A percentile compares a stretch with the other conserved stretches of the same genome.
phyloP scores from a whole-genome alignment of 2,113 vertebrate genomes.

The Oryzias curvinotus region DNA sequence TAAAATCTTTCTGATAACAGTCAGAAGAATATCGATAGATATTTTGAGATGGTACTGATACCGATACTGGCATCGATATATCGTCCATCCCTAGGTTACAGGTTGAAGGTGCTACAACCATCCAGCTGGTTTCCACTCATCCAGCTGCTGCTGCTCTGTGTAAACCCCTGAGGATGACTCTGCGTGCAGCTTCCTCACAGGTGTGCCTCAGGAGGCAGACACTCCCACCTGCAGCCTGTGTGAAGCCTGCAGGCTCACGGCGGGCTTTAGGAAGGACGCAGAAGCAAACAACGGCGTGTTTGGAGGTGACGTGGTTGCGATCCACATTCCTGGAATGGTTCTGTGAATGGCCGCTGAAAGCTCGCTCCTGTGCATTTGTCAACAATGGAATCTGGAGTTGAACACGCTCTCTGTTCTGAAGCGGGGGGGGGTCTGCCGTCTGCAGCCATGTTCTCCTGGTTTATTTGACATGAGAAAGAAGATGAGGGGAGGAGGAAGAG shows the following conservation, averaged over 20 bases:
- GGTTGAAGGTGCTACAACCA: too few relatives aligned
- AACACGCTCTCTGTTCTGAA: conserved; percentile 9
- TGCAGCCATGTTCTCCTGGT: conserved; percentile 16
- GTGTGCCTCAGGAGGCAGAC: too few relatives aligned
- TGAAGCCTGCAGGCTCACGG: neutral
- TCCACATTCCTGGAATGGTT: conserved; percentile 66
- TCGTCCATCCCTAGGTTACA: too few relatives aligned
- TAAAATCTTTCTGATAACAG: too few relatives aligned
- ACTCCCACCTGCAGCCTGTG: too few relatives aligned
- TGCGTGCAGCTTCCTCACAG: too few relatives aligned
- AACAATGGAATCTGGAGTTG: conserved; percentile 43
- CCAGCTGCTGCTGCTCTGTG: too few relatives aligned
- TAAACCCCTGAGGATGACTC: too few relatives aligned
- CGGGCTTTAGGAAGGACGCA: neutral
- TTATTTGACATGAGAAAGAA: conserved; percentile 54
- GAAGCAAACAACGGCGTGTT: conserved; percentile 37
- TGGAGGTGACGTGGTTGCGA: conserved; percentile 72
- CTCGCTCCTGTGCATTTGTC: conserved; percentile 53
- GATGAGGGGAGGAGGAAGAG: conserved; percentile 29
- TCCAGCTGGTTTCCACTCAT: too few relatives aligned
- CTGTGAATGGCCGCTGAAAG: conserved; percentile 56
- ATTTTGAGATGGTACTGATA: too few relatives aligned
- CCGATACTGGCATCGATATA: too few relatives aligned
- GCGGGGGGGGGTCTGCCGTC: neutral
- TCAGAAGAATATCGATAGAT: too few relatives aligned